Evolutionary conservation across 2,888 invertebrate genomes (phyloP).

Genomic region (Stenichneumon culpator): DNA sequence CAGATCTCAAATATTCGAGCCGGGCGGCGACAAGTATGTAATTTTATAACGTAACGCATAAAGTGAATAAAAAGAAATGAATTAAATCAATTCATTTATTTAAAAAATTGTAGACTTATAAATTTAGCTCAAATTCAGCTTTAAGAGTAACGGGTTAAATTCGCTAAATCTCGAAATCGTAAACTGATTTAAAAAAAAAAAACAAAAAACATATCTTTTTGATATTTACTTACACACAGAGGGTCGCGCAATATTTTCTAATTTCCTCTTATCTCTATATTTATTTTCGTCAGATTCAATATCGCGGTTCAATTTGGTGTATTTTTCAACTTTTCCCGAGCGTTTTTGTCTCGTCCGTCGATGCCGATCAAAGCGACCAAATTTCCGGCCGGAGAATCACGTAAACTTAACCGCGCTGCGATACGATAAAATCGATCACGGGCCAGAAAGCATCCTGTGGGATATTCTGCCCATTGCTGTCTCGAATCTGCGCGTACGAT

Average conservation of each 20-base stretch:
- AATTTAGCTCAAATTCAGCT: too few species aligned
- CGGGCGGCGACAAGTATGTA: background rate
- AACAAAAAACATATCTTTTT: background rate
- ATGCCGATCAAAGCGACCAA: conserved; percentile 43
- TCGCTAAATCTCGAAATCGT: background rate
- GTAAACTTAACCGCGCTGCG: conserved; percentile 14
- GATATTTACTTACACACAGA: background rate
- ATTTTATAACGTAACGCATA: background rate
- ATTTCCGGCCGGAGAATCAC: conserved; percentile 41
- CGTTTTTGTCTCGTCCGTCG: background rate
- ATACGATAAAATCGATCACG: conserved; percentile 62
- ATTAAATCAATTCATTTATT: background rate
- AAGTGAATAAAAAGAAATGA: background rate
- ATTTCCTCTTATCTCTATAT: background rate
- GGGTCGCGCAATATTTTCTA: background rate
- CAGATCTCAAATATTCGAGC: background rate
- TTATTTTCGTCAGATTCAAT: background rate
- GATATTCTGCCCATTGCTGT: background rate
- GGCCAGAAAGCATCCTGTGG: background rate
- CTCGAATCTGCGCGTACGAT: conserved; percentile 63
- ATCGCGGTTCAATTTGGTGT: background rate
- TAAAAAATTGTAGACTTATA: too few species aligned
- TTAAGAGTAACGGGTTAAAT: background rate
- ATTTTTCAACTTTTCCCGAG: background rate
- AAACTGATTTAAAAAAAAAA: background rate